Conservation (phyloP, 2,113 vertebrate genomes). For the Actenoides hombroni region DNA sequence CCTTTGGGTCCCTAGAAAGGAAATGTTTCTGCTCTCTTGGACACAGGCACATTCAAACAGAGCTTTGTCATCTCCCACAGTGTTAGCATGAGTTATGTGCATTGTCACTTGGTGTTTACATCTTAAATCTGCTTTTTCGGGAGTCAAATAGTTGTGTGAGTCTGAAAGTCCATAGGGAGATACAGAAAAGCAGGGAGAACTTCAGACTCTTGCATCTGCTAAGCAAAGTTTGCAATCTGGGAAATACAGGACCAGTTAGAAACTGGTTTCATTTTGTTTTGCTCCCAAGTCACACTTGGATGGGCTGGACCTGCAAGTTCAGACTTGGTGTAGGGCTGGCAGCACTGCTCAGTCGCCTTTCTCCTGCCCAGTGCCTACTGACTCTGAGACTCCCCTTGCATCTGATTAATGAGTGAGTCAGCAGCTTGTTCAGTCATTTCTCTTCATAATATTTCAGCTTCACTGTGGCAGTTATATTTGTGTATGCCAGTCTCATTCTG, state of each 20-base stretch:
- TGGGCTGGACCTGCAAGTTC: not conserved
- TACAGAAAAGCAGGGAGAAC: not conserved
- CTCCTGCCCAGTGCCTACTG: not conserved
- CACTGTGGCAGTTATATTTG: not conserved
- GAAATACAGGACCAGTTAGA: not conserved
- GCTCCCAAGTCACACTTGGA: fast-evolving
- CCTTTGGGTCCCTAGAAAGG: not conserved
- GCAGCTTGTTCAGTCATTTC: not conserved
- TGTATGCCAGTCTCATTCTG: not conserved
- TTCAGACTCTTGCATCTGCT: not conserved
- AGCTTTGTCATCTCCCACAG: not conserved
- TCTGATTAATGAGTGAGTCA: conserved; percentile 39
- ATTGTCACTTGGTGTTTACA: not conserved
- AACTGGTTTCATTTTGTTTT: not conserved
- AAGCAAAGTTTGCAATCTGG: not conserved
- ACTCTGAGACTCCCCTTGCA: not conserved
- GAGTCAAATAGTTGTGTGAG: not conserved
- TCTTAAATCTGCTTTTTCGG: not conserved
- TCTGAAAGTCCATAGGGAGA: not conserved
- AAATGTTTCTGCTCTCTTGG: not conserved
- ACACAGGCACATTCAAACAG: not conserved
- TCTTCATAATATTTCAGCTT: not conserved
- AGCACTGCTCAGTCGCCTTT: not conserved
- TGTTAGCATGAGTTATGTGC: not conserved
- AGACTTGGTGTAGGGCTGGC: not conserved